Evolutionary conservation across 2,888 invertebrate genomes (phyloP), one percentile per base, ranked within the genome.

Genomic region (Coleophora flavipennella): DNA sequence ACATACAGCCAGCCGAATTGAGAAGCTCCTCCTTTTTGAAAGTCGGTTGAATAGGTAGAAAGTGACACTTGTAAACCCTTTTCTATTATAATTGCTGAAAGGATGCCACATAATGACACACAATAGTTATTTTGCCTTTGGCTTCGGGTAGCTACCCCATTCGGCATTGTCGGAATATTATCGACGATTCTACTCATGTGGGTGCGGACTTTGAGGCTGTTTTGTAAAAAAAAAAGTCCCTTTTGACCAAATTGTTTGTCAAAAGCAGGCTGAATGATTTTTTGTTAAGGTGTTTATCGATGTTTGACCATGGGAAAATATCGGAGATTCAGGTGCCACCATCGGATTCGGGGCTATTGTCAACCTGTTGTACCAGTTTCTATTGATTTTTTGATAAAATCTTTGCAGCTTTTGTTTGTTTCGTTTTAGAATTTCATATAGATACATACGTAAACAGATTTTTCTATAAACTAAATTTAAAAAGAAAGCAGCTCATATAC

Each of bases 281-380:
- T 84, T 81, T 83, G 76, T 70, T 50, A 54, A 71, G 67, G 76
- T 81, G 79, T 78, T 83, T 83, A 75, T 78, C 65, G 67, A 53
- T 71, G 74, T 74, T 78, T 81, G 83, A 83, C 83, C 84, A 83
- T 84, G 84, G 83, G 84, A 84, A 83, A 83, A 83, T 83, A 77
- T 81, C 57, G 53, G 53, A 67, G 70, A 55, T 72, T 83, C 84
- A 84, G 81, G 83, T 83, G 83, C 66, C 73, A 70, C 59, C 71
- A 68, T 75, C 68, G 59, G 59, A 67, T 60, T 65, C 59, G 60
- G 51, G 51, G 48, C 63, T 46, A 65, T 79, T 80, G 79, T 78
- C 63, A 72, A 81, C 78, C 74, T 80, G 79, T 71, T 69, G 52
- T 64, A 44, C 44, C 52, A 49, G 42, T 36, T 45, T 41, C 38